A percentile compares a stretch with the other conserved stretches of the same genome.
Evolutionary conservation across 2,113 vertebrate species (phyloP).

Genomic region (Morone chrysops): DNA sequence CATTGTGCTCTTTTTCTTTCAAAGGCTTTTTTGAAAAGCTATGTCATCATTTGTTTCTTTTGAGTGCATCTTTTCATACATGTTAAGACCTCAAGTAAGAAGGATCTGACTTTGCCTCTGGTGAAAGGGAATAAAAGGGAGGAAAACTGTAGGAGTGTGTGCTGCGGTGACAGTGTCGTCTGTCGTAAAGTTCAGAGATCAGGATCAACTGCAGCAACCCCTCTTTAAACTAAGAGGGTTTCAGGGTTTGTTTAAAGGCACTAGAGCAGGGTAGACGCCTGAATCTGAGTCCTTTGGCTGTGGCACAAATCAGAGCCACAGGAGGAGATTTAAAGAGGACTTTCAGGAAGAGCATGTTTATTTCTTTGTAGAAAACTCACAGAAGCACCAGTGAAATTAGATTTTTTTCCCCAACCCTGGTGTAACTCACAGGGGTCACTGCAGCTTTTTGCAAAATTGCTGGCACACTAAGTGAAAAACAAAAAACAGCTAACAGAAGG

Average conservation of each 20-base stretch:
- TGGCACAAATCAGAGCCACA: slow-evolving; percentile 25
- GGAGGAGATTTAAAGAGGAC: slow-evolving; percentile 14
- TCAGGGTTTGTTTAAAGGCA: slow-evolving; percentile 15
- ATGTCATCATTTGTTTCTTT: slow-evolving; percentile 30
- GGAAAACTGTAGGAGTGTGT: neutral
- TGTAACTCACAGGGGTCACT: slow-evolving; percentile 26
- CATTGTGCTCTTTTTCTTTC: slow-evolving; percentile 36
- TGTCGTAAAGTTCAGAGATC: slow-evolving; percentile 7
- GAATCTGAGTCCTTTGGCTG: neutral
- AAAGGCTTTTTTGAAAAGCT: slow-evolving; percentile 35
- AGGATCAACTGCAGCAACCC: slow-evolving; percentile 20
- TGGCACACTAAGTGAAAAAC: neutral
- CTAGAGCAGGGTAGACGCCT: slow-evolving; percentile 1
- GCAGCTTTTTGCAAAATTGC: slow-evolving; percentile 10
- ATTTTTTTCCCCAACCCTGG: slow-evolving; percentile 26
- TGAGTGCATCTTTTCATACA: slow-evolving; percentile 35
- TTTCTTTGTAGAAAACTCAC: slow-evolving; percentile 33
- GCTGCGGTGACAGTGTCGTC: neutral
- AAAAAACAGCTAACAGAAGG: neutral
- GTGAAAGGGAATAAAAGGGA: slow-evolving; percentile 23
- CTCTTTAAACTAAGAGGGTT: slow-evolving; percentile 3
- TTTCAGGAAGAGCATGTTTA: slow-evolving; percentile 25
- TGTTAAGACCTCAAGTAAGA: slow-evolving; percentile 40
- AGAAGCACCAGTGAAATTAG: slow-evolving; percentile 29
- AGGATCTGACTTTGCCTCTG: slow-evolving; percentile 39